These are phyloP conservation scores for Drosophila auraria DNA, from an alignment of 1,140 invertebrate species.

Conservation along the genomic window DNA sequence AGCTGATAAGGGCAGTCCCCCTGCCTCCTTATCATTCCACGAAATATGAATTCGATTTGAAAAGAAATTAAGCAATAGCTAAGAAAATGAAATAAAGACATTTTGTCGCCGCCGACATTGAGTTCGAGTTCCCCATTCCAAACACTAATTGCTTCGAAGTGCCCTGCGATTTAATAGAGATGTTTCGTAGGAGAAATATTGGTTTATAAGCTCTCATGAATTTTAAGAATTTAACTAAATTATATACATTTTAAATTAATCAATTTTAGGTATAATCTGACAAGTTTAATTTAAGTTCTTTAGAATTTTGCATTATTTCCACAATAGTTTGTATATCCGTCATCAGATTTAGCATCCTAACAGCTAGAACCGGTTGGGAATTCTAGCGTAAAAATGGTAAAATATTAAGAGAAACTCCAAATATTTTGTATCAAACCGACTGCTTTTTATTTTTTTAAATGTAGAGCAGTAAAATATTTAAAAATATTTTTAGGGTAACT, in stretches of 20 bases:
- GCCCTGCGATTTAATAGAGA: neutral
- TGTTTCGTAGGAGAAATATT: neutral
- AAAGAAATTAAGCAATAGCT: constrained; percentile 68
- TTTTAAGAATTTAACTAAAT: neutral
- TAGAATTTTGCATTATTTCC: neutral
- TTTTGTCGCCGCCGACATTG: constrained; percentile 66
- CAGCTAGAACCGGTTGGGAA: neutral
- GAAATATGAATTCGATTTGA: constrained; percentile 78
- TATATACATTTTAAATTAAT: neutral
- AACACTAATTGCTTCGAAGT: constrained; percentile 13
- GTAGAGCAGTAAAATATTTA: too few relatives aligned
- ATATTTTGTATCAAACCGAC: too few relatives aligned
- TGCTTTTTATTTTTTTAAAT: too few relatives aligned
- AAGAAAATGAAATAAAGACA: constrained; percentile 68
- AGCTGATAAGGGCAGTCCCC: constrained; percentile 56
- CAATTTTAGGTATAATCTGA: neutral
- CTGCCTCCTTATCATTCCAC: neutral
- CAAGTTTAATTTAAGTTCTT: neutral
- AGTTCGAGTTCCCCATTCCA: constrained; percentile 18
- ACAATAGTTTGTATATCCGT: neutral
- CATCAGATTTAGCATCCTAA: neutral
- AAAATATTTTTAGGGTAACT: neutral
- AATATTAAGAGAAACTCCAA: too few relatives aligned
- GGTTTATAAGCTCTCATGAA: rapidly evolving
- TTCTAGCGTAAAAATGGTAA: too few relatives aligned